phyloP scores from a whole-genome alignment of 2,888 invertebrate species.

The Eupithecia insigniata region DNA sequence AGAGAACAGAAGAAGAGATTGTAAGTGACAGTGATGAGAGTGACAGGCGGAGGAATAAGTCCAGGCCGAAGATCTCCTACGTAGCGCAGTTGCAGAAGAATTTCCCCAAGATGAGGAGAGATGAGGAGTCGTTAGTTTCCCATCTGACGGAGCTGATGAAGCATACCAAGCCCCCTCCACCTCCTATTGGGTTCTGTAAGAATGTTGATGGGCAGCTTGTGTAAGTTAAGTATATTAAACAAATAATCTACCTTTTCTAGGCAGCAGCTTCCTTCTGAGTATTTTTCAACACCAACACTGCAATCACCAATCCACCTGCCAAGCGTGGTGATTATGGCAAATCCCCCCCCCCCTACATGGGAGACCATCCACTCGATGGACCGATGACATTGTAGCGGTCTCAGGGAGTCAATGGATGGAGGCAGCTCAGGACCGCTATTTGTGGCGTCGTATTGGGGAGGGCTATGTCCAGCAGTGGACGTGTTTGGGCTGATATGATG shows the following conservation, averaged over 20 bases:
- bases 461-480: too few species aligned
- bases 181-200: slow-evolving; percentile 30
- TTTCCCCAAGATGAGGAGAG: slow-evolving; percentile 59
- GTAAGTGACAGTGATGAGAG: slow-evolving; percentile 11
- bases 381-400: too few species aligned
- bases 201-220: neutral
- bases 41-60: neutral
- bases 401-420: too few species aligned
- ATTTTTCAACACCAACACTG: too few species aligned
- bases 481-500: too few species aligned
- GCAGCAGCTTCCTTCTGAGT: too few species aligned
- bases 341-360: too few species aligned
- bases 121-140: slow-evolving; percentile 57
- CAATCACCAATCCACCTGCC: too few species aligned
- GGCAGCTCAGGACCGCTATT: too few species aligned
- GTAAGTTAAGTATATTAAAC: slow-evolving; percentile 18
- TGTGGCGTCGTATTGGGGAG: too few species aligned
- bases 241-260: neutral
- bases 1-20: neutral
- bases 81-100: slow-evolving; percentile 59
- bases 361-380: too few species aligned
- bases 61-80: slow-evolving; percentile 42
- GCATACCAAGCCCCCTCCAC: slow-evolving; percentile 57
- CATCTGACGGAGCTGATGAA: slow-evolving; percentile 67
- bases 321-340: too few species aligned